These are phyloP conservation scores for Dicranocentrus wangi DNA, from an alignment of 2,888 invertebrate species.

Conservation along the genomic window DNA sequence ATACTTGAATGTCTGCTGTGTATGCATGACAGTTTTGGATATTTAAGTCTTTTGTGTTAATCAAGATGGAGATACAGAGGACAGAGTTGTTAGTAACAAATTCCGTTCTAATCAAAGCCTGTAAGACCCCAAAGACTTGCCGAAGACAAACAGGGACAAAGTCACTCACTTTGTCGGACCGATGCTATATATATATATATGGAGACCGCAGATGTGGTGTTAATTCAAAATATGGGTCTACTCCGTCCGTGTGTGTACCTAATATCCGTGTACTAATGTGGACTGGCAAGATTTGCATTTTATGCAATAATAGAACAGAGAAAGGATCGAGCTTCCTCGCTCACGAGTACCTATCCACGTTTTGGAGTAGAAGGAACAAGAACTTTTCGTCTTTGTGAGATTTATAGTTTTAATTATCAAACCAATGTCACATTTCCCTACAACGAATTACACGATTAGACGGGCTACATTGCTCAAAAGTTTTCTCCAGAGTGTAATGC, in stretches of 20 bases:
- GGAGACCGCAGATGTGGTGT: conserved; percentile 34
- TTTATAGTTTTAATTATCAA: conserved; percentile 73
- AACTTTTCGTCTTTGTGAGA: conserved; percentile 66
- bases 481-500: conserved; percentile 26
- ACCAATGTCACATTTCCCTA: conserved; percentile 71
- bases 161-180: conserved; percentile 1
- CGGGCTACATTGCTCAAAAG: conserved; percentile 39
- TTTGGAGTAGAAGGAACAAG: conserved; percentile 28
- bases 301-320: conserved; percentile 38
- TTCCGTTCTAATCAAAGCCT: conserved; percentile 20
- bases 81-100: conserved; percentile 18
- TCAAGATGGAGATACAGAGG: conserved; percentile 25
- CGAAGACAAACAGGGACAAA: not conserved
- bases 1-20: conserved; percentile 13
- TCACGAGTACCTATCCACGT: no score
- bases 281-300: conserved; percentile 40
- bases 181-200: no score
- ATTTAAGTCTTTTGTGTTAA: conserved; percentile 37
- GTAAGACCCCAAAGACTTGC: not conserved
- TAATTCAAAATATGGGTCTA: conserved; percentile 22
- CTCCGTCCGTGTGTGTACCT: no score
- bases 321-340: not conserved
- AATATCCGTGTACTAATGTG: no score
- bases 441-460: conserved; percentile 31
- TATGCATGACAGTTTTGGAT: conserved; percentile 46